Evolutionary conservation across 2,888 invertebrate species (phyloP), one percentile per base, ranked within the genome.

Genomic region (Andrena trimmerana): DNA sequence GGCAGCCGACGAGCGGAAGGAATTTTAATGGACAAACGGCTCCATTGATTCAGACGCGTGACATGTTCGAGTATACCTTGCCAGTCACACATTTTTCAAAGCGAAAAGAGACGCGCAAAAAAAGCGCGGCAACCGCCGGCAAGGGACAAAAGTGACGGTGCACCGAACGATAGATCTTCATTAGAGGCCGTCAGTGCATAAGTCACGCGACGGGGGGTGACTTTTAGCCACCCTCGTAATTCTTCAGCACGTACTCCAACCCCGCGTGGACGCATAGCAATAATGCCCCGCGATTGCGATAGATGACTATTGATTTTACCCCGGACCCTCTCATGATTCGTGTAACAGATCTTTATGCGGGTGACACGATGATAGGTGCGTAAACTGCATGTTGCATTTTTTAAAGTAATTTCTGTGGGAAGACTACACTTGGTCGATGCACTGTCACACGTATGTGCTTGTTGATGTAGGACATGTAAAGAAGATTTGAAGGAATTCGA

Each of bases 211-310:
- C 86, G 82, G 90, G 91, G 88, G 83, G 84, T 84, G 82, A 87
- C 84, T 90, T 89, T 91, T 88, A 92, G 92, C 90, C 90, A 92
- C 92, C 92, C 92, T 91, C 88, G 78, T 89, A 87, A 90, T 90
- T 89, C 89, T 90, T 85, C 84, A 82, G 89, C 92, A 92, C 92
- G 92, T 92, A 92, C 70, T 78, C 71, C 54, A 69, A 70, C 76
- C 81, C 83, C 72, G 48, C 67, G 65, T 59, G 77, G 65, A 82
- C 71, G 70, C 71, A 67, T 80, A 81, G 70, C 80, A 69, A 67
- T 82, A 82, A 82, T 80, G 60, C 36, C 2, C 48, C 82, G 86
- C 90, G 90, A 91, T 91, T 90, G 86, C 83, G 75, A 82, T 78
- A 78, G 86, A 91, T 91, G 91, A 92, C 88, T 90, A 83, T 83